Evolutionary conservation across 53 echinoderm and acorn worm species (phyloP).

Genomic region (Crossaster papposus): DNA sequence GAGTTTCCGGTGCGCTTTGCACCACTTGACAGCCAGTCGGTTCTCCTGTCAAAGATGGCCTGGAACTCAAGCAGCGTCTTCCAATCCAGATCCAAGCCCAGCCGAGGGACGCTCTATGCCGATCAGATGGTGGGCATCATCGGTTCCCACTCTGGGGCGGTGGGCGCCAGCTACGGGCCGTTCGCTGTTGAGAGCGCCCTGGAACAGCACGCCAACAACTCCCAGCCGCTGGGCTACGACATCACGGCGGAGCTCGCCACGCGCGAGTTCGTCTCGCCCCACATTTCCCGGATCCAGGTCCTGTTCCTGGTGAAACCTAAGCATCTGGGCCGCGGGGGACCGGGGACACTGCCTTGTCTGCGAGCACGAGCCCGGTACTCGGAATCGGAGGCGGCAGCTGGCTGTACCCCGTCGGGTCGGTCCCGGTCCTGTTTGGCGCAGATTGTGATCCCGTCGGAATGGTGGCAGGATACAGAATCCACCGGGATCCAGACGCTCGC

Average conservation of each 20-base stretch:
- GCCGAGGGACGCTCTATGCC: conserved; percentile 46
- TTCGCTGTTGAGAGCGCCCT: conserved; percentile 42
- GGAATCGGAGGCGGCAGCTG: conserved; percentile 28
- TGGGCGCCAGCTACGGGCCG: conserved; percentile 64
- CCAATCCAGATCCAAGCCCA: conserved; percentile 2
- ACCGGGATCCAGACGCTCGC: conserved; percentile 22
- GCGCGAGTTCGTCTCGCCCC: conserved; percentile 24
- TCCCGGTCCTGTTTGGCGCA: conserved; percentile 59
- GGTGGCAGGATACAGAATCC: conserved; percentile 50
- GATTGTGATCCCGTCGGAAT: conserved; percentile 50
- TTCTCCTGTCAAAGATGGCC: conserved; percentile 45
- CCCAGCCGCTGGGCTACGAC: conserved; percentile 44
- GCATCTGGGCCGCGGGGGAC: background rate
- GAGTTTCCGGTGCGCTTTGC: conserved; percentile 53
- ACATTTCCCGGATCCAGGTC: conserved; percentile 53
- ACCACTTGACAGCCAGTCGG: conserved; percentile 45
- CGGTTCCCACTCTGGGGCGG: conserved; percentile 41
- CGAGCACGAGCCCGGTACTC: conserved; percentile 41
- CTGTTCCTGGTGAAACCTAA: conserved; percentile 57
- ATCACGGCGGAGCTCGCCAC: conserved; percentile 60
- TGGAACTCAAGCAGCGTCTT: conserved; percentile 50
- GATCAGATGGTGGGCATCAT: conserved; percentile 63
- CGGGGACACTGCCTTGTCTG: conserved; percentile 52
- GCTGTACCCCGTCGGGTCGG: conserved; percentile 57
- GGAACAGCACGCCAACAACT: conserved; percentile 28